Evolutionary conservation across 2,888 invertebrate genomes (phyloP).

Genomic region (Erebia epiphron): DNA sequence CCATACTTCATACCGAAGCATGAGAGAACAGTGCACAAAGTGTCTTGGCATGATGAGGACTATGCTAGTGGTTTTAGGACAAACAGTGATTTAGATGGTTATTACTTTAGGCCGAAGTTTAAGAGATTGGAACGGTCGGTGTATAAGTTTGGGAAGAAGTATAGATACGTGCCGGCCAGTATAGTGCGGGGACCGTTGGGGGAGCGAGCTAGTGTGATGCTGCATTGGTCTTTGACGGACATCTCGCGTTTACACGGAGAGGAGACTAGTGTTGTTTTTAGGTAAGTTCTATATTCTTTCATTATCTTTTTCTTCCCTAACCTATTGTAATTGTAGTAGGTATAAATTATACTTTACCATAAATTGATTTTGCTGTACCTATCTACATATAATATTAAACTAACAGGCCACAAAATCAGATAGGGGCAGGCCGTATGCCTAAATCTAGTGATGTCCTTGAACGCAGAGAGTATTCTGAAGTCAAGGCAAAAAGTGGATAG

Average conservation of each 20-base stretch:
- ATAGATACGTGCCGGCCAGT: conserved; percentile 61
- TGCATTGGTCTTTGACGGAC: conserved; percentile 71
- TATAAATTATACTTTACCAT: too few species aligned
- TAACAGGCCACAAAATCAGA: too few species aligned
- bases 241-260: conserved; percentile 63
- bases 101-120: conserved; percentile 69
- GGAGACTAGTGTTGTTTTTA: conserved; percentile 75
- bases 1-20: conserved; percentile 71
- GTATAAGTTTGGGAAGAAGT: conserved; percentile 45
- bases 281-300: conserved; percentile 63
- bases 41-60: conserved; percentile 45
- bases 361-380: too few species aligned
- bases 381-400: too few species aligned
- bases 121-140: conserved; percentile 58
- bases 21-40: conserved; percentile 54
- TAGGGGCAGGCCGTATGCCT: too few species aligned
- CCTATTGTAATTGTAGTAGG: too few species aligned
- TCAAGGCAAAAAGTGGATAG: too few species aligned
- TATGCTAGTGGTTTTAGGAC: conserved; percentile 44
- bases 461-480: too few species aligned
- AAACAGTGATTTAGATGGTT: conserved; percentile 48
- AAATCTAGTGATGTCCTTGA: too few species aligned
- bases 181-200: conserved; percentile 67
- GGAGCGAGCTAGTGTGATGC: conserved; percentile 54
- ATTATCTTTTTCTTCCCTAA: too few species aligned